Evolutionary conservation across 2,797 vertebrate species (phyloP).

Genomic region (Parambassis ranga): DNA sequence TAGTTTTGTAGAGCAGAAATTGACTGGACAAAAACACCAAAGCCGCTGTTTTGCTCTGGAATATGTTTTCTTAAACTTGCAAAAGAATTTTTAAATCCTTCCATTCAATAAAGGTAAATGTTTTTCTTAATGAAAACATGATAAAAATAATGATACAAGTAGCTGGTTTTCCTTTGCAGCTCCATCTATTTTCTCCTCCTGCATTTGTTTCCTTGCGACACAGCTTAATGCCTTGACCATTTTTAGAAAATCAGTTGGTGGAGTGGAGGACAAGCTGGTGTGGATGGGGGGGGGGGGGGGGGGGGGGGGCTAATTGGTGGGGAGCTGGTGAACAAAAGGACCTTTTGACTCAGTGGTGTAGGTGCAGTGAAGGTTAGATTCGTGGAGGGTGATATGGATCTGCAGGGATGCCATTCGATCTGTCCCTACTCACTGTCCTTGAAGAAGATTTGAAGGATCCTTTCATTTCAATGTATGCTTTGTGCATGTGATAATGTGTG

Average conservation of each 20-base stretch:
- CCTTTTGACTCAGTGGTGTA: slow-evolving; percentile 56
- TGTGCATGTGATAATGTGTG: not conserved
- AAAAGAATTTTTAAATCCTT: too few relatives aligned
- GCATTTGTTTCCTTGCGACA: not conserved
- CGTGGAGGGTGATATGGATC: slow-evolving; percentile 43
- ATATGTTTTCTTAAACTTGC: too few relatives aligned
- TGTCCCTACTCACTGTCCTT: slow-evolving; percentile 46
- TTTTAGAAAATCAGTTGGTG: slow-evolving; percentile 23
- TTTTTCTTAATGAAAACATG: too few relatives aligned
- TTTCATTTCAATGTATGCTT: slow-evolving; percentile 4
- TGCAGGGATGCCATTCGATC: slow-evolving; percentile 49
- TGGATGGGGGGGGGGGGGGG: slow-evolving; percentile 37
- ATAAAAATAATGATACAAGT: not conserved
- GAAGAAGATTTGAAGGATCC: slow-evolving; percentile 23
- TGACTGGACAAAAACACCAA: too few relatives aligned
- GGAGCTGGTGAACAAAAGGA: slow-evolving; percentile 51
- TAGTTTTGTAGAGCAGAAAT: too few relatives aligned
- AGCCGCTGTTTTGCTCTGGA: too few relatives aligned
- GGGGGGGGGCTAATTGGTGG: slow-evolving; percentile 55
- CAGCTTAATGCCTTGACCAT: slow-evolving; percentile 27
- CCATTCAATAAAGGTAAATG: too few relatives aligned
- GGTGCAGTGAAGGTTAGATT: slow-evolving; percentile 64
- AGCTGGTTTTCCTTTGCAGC: too few relatives aligned
- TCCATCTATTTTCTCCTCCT: not conserved
- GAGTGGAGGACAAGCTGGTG: slow-evolving; percentile 21